Evolutionary conservation across 2,888 invertebrate species (phyloP).

Genomic region (Aromia moschata): DNA sequence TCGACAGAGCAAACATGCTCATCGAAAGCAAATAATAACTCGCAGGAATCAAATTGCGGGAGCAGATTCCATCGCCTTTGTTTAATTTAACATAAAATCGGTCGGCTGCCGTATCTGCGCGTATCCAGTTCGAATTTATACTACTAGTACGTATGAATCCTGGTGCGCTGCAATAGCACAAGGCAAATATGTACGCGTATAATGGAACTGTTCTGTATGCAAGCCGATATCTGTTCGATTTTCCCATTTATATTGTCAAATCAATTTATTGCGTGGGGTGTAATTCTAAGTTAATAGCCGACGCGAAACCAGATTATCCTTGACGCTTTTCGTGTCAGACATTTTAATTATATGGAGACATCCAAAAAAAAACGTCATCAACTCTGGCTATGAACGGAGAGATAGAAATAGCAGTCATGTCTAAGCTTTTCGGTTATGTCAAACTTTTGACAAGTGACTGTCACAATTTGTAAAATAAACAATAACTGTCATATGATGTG

Average conservation of each 20-base stretch:
- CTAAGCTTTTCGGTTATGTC: no score
- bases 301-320: no score
- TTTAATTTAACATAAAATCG: slow-evolving; percentile 29
- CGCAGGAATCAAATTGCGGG: slow-evolving; percentile 20
- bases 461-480: no score
- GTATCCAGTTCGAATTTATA: slow-evolving; percentile 27
- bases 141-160: slow-evolving; percentile 26
- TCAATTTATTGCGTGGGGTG: not conserved
- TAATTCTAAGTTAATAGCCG: not conserved
- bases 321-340: no score
- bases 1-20: slow-evolving; percentile 23
- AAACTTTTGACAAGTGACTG: no score
- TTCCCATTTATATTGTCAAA: slow-evolving; percentile 7
- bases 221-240: slow-evolving; percentile 19
- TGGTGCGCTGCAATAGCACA: slow-evolving; percentile 10
- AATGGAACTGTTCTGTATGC: slow-evolving; percentile 20
- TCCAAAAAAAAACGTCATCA: no score
- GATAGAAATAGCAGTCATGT: no score
- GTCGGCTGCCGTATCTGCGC: slow-evolving; percentile 15
- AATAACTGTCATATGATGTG: no score
- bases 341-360: no score
- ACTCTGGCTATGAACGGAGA: no score
- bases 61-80: slow-evolving; percentile 27
- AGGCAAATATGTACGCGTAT: slow-evolving; percentile 21
- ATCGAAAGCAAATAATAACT: slow-evolving; percentile 26